A percentile compares a stretch with the other conserved stretches of the same genome.
These are phyloP conservation scores for Coluber constrictor DNA, from an alignment of 2,797 vertebrate species.

Conservation along the genomic window DNA sequence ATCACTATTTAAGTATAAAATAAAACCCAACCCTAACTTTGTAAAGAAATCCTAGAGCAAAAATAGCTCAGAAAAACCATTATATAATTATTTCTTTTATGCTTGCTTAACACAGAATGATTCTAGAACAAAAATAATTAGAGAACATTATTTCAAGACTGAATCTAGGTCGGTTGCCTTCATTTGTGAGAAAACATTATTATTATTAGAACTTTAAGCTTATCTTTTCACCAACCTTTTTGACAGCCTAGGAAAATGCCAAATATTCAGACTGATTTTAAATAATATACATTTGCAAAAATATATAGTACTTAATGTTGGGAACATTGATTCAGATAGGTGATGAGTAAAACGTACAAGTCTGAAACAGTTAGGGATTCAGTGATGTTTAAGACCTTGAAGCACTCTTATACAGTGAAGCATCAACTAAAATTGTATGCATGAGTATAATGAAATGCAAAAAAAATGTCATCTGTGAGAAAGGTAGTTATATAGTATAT, in stretches of 20 bases:
- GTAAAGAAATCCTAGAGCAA: neutral
- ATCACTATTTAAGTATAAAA: conserved; percentile 48
- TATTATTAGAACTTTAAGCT: neutral
- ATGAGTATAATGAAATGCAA: neutral
- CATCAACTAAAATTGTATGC: neutral
- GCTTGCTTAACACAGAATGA: conserved; percentile 7
- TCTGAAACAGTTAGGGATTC: neutral
- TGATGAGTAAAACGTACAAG: neutral
- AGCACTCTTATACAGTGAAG: neutral
- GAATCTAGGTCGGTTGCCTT: neutral
- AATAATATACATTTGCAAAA: neutral
- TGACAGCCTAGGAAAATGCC: neutral
- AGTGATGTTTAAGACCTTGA: neutral
- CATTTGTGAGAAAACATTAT: neutral
- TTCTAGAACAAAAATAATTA: conserved; percentile 1
- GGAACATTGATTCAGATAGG: neutral
- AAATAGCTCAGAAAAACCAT: conserved; percentile 18
- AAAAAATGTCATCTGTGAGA: neutral
- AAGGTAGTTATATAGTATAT: neutral
- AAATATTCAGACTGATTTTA: neutral
- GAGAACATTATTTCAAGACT: neutral
- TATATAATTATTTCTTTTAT: neutral
- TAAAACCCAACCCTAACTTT: conserved; percentile 12
- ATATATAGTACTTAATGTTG: neutral
- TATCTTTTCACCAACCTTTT: neutral